Evolutionary conservation across 2,888 invertebrate genomes (phyloP).

Genomic region (Xylocampa areola): DNA sequence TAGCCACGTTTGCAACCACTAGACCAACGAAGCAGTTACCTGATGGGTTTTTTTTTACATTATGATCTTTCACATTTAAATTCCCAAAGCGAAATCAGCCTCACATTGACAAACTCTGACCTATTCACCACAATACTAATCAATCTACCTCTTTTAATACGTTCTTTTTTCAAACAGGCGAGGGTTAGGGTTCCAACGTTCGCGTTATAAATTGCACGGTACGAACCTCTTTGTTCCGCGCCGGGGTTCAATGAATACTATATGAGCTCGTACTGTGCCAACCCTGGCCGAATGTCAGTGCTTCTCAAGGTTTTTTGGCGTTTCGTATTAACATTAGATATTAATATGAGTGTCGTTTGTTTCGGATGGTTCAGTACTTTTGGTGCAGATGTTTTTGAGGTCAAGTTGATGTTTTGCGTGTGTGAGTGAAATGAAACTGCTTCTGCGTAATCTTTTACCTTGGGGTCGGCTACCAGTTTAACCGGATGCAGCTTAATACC

Average conservation of each 20-base stretch:
- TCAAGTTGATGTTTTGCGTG: neutral
- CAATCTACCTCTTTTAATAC: constrained; percentile 45
- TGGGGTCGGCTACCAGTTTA: no score
- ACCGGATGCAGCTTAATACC: no score
- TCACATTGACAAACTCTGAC: constrained; percentile 11
- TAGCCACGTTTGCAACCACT: no score
- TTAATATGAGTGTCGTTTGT: constrained; percentile 41
- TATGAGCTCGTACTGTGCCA: constrained; percentile 51
- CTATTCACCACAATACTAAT: constrained; percentile 37
- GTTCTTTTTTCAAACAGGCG: constrained; percentile 29
- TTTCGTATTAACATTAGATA: constrained; percentile 49
- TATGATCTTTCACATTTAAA: no score
- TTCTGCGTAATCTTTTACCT: neutral
- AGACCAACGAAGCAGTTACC: no score
- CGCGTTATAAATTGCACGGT: constrained; percentile 51
- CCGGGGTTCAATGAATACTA: constrained; percentile 59
- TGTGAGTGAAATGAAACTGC: neutral
- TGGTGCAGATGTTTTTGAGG: constrained; percentile 8
- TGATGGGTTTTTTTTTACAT: no score
- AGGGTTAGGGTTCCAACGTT: constrained; percentile 36
- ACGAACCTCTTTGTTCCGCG: constrained; percentile 52
- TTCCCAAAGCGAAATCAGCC: neutral
- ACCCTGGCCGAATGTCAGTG: constrained; percentile 33
- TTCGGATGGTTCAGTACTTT: constrained; percentile 18
- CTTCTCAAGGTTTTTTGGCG: constrained; percentile 46